These are phyloP conservation scores for Drosophila fungiperda DNA, from an alignment of 2,888 invertebrate species.

Conservation along the genomic window DNA sequence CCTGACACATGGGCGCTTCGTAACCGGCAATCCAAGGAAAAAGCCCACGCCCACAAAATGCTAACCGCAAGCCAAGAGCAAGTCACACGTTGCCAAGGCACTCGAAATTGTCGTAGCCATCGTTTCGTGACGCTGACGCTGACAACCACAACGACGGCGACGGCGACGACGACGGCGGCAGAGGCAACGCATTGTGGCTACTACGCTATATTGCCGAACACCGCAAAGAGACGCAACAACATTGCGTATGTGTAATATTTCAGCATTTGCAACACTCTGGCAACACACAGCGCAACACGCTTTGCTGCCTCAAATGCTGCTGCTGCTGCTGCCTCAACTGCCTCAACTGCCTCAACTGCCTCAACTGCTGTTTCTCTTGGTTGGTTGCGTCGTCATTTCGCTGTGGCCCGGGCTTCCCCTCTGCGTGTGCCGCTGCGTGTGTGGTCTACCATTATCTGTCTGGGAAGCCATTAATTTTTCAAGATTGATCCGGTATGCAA, in stretches of 20 bases:
- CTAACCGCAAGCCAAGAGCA: conserved; percentile 58
- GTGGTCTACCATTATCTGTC: conserved; percentile 82
- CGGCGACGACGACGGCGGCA: conserved; percentile 36
- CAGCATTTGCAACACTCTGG: conserved; percentile 58
- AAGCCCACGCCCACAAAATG: conserved; percentile 58
- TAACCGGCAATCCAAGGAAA: conserved; percentile 63
- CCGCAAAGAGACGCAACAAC: conserved; percentile 38
- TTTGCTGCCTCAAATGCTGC: conserved; percentile 51
- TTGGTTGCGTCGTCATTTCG: conserved; percentile 23
- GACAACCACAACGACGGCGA: conserved; percentile 36
- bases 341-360: neutral
- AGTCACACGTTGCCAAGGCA: conserved; percentile 63
- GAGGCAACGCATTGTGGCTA: conserved; percentile 70
- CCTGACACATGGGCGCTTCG: conserved; percentile 70
- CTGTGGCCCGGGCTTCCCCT: conserved; percentile 46
- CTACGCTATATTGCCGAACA: conserved; percentile 26
- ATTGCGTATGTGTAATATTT: conserved; percentile 81
- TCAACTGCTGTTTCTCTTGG: conserved; percentile 24
- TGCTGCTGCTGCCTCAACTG: conserved; percentile 20
- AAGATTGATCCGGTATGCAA: conserved; percentile 84
- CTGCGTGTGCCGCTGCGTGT: conserved; percentile 53
- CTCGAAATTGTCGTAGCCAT: conserved; percentile 61
- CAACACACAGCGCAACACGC: conserved; percentile 54
- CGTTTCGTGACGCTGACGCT: conserved; percentile 48
- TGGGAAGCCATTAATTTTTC: conserved; percentile 84